Evolutionary conservation across 2,888 invertebrate species (phyloP), one percentile per base, ranked within the genome.

Genomic region (Carcina quercana): DNA sequence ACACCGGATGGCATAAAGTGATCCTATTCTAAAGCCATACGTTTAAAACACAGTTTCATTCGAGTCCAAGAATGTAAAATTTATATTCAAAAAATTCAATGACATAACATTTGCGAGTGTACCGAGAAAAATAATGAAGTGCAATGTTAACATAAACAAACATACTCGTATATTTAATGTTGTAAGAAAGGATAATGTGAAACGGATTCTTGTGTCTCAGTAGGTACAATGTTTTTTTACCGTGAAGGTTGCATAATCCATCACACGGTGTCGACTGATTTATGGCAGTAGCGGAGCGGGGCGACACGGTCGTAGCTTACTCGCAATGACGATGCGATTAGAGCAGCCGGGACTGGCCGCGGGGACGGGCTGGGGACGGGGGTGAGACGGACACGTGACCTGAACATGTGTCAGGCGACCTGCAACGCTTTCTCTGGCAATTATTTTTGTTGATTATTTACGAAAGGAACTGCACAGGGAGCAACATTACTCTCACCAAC

Each of bases 231-330:
- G 30, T 37, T 37, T 75, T 74, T 74, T 65, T 24, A 5, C 17
- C 55, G 53, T 49, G 44, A 53, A 46, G 51, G 56, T 59, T 60
- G 56, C 54, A 62, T 68, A 72, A 75, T 78, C 67, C 57, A 78
- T 78, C 78, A 75, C 64, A 59, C 53, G 53, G 59, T 55, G 67
- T 59, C 68, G 70, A 68, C 76, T 79, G 79, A 82, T 82, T 79
- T 78, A 80, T 78, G 73, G 70, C 62, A 60, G 59, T 44, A 59
- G 59, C 59, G 66, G 59, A 61, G 59, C 59, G 65, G 54, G 58
- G 66, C 64, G 74, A 74, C 71, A 61, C 58, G 52, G 61, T 62
- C 61, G 66, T 54, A 66, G 68, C 66, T 66, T 68, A 62, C 56
- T 63, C 58, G 66, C 65, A 69, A 78, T 76, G 78, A 78, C 76